A percentile compares a stretch with the other conserved stretches of the same genome.
These are phyloP conservation scores for Cephus spinipes DNA, from an alignment of 2,888 invertebrate genomes.

Conservation along the genomic window DNA sequence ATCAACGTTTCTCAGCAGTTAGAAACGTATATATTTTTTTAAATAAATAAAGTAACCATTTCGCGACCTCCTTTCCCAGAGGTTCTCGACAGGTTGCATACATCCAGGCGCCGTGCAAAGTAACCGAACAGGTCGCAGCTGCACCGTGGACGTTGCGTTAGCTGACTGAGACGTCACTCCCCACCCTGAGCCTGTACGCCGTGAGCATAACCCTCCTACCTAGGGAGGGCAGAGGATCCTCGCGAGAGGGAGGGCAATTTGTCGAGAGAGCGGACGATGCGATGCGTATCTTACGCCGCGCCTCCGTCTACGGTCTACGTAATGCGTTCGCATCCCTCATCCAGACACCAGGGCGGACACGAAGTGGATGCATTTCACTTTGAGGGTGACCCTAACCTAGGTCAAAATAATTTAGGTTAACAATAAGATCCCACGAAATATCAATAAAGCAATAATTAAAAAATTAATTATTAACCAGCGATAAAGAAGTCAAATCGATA, in stretches of 20 bases:
- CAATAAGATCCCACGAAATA: neutral
- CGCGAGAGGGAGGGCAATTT: conserved; percentile 53
- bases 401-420: neutral
- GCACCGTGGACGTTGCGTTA: conserved; percentile 13
- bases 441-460: neutral
- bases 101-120: neutral
- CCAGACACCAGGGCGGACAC: conserved; percentile 35
- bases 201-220: conserved; percentile 25
- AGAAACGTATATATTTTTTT: neutral
- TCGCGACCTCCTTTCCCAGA: neutral
- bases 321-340: conserved; percentile 54
- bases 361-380: neutral
- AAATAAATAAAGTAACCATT: neutral
- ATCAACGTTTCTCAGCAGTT: neutral
- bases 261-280: conserved; percentile 50
- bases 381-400: neutral
- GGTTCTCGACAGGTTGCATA: neutral
- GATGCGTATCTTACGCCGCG: conserved; percentile 58
- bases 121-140: neutral
- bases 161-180: conserved; percentile 58
- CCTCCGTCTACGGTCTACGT: conserved; percentile 53
- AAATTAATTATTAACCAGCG: too few species aligned
- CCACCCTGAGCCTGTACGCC: conserved; percentile 35
- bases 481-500: too few species aligned
- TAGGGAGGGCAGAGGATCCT: conserved; percentile 22